Evolutionary conservation across 2,797 vertebrate genomes (phyloP), one percentile per base, ranked within the genome.

Genomic region (Enteromius thamalakanensis): DNA sequence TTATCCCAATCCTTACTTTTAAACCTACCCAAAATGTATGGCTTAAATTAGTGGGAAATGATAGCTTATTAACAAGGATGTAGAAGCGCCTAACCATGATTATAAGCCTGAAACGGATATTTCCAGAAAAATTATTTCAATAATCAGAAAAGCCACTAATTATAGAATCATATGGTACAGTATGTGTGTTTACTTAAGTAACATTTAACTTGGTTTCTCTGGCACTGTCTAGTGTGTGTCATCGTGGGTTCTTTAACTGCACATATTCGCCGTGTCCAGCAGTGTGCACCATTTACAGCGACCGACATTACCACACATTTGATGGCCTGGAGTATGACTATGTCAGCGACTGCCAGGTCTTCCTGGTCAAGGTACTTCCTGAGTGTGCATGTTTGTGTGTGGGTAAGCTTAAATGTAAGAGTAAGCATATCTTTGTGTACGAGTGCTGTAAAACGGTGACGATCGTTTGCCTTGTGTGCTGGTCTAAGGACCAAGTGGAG

Each of bases 301-400:
- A 99, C 89, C 92, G 97, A 14, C 98, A 99, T 90, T 98, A 99
- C 90, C 96, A 98, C 86, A 98, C 97, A 62, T 99, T 99, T 76
- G 98, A 99, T 11, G 98, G 98, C 3, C 83, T 99, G 51, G 98
- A 99, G 84, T 99, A 98, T 84, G 98, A 99, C 89, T 99, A 97
- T 86, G 90, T 96, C 90, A 97, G 97, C 69, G 97, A 99, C 93
- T 99, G 98, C 89, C 97, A 99, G 89, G 96, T 95, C 75, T 98
- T 97, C 87, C 91, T 99, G 87, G 91, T 99, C 69, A 99, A 99
- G 96, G 98, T 98, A 84, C 40, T 58, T 75, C 14, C 49, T 55
- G 34, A 55, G 10, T 69, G 47, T 67, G 42, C 75, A 29, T 65
- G 29, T 74, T 78, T 81, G 47, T 85, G 14, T 80, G 29, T 23